These are phyloP conservation scores for Sinhomidia bicolor DNA, from an alignment of 2,888 invertebrate species.

Conservation along the genomic window DNA sequence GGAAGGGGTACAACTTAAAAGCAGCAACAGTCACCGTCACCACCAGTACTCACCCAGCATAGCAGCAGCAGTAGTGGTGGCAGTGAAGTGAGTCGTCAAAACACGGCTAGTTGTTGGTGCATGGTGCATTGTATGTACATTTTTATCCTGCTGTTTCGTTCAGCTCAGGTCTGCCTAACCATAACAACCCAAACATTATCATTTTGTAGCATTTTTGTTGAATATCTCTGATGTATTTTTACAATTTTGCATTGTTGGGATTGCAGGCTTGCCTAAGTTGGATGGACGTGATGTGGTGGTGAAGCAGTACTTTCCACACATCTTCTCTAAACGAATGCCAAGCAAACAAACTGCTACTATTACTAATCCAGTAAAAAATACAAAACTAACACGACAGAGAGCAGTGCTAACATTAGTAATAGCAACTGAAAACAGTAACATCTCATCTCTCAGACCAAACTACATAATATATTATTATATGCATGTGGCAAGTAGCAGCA, in stretches of 20 bases:
- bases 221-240: conserved; percentile 8
- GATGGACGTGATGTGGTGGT: background rate
- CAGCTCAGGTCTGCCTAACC: background rate
- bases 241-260: conserved; percentile 37
- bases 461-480: no score
- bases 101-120: background rate
- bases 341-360: no score
- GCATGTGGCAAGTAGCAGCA: background rate
- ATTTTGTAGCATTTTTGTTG: background rate
- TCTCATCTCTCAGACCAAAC: background rate
- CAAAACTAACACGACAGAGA: background rate
- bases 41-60: no score
- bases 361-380: conserved; percentile 20
- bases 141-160: background rate
- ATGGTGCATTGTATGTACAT: background rate
- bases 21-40: background rate
- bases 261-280: background rate
- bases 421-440: conserved; percentile 14
- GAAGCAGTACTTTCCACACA: background rate
- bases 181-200: conserved; percentile 9
- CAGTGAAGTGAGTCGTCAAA: no score
- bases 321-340: background rate
- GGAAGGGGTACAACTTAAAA: background rate
- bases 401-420: background rate
- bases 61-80: no score